Conservation (phyloP, 37 sponge, comb jelly and placozoan genomes). For the Crambe crambe region DNA sequence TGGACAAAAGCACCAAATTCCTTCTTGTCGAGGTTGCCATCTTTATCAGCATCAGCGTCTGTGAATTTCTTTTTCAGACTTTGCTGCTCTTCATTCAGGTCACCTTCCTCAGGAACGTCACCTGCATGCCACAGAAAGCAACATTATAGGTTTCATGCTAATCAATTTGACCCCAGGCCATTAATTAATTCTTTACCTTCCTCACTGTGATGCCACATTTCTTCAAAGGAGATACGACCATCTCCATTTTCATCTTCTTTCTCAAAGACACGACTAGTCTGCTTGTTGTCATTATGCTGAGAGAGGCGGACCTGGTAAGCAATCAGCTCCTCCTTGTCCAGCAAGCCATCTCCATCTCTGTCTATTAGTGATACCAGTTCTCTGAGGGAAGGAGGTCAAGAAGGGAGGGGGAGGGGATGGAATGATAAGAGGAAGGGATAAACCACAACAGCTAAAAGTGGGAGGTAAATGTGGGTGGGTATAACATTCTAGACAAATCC, state of each 20-base stretch:
- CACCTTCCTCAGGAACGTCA: background rate
- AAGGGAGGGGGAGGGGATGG: background rate
- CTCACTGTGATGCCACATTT: background rate
- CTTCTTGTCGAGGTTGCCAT: background rate
- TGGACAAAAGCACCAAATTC: slow-evolving; percentile 26
- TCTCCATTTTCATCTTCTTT: slow-evolving; percentile 4
- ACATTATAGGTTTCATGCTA: background rate
- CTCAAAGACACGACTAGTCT: background rate
- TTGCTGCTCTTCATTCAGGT: background rate
- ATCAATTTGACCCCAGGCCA: background rate
- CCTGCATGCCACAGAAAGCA: background rate
- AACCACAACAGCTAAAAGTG: background rate
- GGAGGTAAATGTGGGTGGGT: background rate
- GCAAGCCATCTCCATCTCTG: background rate
- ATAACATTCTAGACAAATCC: background rate
- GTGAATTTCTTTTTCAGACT: background rate
- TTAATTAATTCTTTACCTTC: background rate
- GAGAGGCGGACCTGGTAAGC: background rate
- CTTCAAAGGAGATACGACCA: slow-evolving; percentile 5
- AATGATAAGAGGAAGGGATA: too few species aligned
- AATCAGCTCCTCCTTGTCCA: slow-evolving; percentile 2
- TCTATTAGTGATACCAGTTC: slow-evolving; percentile 13
- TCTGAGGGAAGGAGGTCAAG: background rate
- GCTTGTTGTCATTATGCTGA: background rate
- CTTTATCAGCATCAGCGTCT: slow-evolving; percentile 4